phyloP scores from a whole-genome alignment of 2,888 invertebrate species.

The Penaeus monodon region DNA sequence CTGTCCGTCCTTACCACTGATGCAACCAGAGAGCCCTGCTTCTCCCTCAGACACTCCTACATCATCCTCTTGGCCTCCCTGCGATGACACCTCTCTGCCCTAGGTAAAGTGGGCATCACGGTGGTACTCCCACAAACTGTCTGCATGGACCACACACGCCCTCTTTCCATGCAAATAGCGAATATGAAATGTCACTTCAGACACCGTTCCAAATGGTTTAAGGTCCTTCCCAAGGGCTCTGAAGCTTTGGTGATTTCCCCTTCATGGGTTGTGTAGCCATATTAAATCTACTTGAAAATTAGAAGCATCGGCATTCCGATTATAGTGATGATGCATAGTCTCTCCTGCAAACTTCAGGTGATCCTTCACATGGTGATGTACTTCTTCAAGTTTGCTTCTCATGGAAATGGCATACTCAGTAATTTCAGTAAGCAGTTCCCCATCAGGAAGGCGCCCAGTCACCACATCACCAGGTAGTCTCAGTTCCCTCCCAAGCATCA shows the following conservation, averaged over 20 bases:
- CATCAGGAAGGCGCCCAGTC: neutral
- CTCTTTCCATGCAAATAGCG: too few species aligned
- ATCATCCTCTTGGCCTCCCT: too few species aligned
- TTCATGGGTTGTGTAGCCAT: slow-evolving; percentile 11
- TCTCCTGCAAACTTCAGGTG: neutral
- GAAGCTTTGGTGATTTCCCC: slow-evolving; percentile 17
- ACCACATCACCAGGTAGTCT: slow-evolving; percentile 4
- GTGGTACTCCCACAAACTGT: too few species aligned
- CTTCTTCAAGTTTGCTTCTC: neutral
- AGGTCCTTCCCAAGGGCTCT: slow-evolving; percentile 27
- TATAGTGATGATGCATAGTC: neutral
- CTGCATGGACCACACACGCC: too few species aligned
- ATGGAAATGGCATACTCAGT: neutral
- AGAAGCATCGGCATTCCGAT: neutral
- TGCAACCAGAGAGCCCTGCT: too few species aligned
- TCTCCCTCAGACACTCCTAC: too few species aligned
- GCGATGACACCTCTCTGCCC: too few species aligned
- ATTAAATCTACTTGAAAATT: neutral
- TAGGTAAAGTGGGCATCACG: too few species aligned
- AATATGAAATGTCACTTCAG: too few species aligned
- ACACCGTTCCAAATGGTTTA: neutral
- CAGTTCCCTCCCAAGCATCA: slow-evolving; percentile 5
- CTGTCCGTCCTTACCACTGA: too few species aligned
- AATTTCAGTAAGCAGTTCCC: neutral
- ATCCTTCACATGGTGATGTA: neutral